phyloP scores from a whole-genome alignment of 2,797 vertebrate genomes.

The Urophycis tenuis region DNA sequence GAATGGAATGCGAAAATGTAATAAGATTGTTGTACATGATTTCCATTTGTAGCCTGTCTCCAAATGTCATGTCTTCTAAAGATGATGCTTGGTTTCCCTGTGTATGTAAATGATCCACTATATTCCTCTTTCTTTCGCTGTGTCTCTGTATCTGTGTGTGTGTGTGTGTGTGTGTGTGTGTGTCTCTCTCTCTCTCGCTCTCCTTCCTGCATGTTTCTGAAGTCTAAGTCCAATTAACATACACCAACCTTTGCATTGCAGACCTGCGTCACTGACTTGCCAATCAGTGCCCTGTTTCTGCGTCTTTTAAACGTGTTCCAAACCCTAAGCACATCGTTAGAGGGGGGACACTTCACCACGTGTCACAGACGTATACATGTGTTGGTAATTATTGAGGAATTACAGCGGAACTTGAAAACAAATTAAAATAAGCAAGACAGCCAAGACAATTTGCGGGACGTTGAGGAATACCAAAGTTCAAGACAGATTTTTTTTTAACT shows the following conservation, averaged over 20 bases:
- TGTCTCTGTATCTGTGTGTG: slow-evolving; percentile 3
- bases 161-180: slow-evolving; percentile 53
- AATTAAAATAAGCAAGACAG: not conserved
- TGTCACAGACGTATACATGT: not conserved
- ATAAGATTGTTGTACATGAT: slow-evolving; percentile 55
- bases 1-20: slow-evolving; percentile 53
- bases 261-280: slow-evolving; percentile 42
- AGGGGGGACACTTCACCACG: not conserved
- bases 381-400: not conserved
- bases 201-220: slow-evolving; percentile 20
- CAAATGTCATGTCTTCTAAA: slow-evolving; percentile 56
- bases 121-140: not conserved
- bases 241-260: slow-evolving; percentile 41
- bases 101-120: slow-evolving; percentile 1
- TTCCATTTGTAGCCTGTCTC: slow-evolving; percentile 53
- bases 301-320: not conserved
- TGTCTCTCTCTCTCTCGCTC: slow-evolving; percentile 33
- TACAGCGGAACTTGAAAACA: not conserved
- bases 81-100: not conserved
- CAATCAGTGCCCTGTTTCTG: not conserved
- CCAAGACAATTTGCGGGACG: slow-evolving; percentile 20
- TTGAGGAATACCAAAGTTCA: slow-evolving; percentile 12
- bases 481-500: slow-evolving; percentile 13
- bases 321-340: not conserved
- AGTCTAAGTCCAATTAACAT: slow-evolving; percentile 50